These are phyloP conservation scores for Hololepta plana DNA, from an alignment of 2,888 invertebrate genomes.

Conservation along the genomic window DNA sequence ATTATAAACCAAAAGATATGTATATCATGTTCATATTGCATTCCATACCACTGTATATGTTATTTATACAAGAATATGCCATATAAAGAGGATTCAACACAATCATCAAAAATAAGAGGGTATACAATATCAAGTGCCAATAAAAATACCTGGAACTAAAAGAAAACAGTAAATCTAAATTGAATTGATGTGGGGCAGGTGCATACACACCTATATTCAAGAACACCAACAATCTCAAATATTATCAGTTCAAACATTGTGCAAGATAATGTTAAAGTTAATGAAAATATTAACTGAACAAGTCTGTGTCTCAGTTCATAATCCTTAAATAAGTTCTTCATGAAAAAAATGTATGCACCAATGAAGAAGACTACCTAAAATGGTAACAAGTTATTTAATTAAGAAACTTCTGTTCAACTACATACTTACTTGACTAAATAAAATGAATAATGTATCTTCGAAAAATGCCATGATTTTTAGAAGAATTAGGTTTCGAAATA, in stretches of 20 bases:
- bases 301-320: conserved; percentile 93
- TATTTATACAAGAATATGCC: conserved; percentile 83
- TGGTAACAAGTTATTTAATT: conserved; percentile 12
- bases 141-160: conserved; percentile 80
- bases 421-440: conserved; percentile 7
- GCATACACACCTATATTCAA: conserved; percentile 76
- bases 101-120: conserved; percentile 84
- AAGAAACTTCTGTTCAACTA: conserved; percentile 2
- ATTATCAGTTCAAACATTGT: conserved; percentile 99
- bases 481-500: too few species aligned
- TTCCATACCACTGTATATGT: too few species aligned
- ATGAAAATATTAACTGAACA: conserved; percentile 90
- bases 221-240: conserved; percentile 90
- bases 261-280: conserved; percentile 90
- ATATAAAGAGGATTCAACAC: conserved; percentile 94
- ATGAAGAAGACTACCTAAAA: conserved; percentile 81
- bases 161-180: conserved; percentile 7
- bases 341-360: conserved; percentile 97
- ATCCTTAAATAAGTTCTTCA: conserved; percentile 89
- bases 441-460: conserved; percentile 9
- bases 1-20: too few species aligned
- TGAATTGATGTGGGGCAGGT: not conserved
- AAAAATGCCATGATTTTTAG: too few species aligned
- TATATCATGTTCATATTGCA: too few species aligned
- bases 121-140: conserved; percentile 87